phyloP scores from a whole-genome alignment of 2,113 vertebrate genomes.

The Entelurus aequoreus region DNA sequence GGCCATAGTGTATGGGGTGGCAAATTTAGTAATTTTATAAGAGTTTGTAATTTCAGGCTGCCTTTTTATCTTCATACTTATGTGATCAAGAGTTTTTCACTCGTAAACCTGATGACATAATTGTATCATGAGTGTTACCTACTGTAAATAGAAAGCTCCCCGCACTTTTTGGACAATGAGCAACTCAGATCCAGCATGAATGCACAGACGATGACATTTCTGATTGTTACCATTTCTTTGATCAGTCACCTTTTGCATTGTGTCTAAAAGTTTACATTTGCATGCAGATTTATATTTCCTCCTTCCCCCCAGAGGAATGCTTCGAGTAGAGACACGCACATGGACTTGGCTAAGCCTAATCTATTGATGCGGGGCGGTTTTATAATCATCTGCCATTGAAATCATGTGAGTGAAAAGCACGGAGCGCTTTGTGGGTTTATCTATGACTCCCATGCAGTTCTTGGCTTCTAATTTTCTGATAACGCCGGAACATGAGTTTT shows the following conservation, averaged over 20 bases:
- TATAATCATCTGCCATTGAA: slow-evolving; percentile 61
- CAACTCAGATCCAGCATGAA: slow-evolving; percentile 24
- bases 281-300: slow-evolving; percentile 8
- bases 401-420: slow-evolving; percentile 58
- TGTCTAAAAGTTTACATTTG: slow-evolving; percentile 21
- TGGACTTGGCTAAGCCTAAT: slow-evolving; percentile 52
- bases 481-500: slow-evolving; percentile 60
- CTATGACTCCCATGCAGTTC: slow-evolving; percentile 63
- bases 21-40: slow-evolving; percentile 6
- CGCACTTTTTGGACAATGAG: slow-evolving; percentile 39
- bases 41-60: slow-evolving; percentile 9
- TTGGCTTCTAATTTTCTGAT: slow-evolving; percentile 77
- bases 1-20: background rate
- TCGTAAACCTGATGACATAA: slow-evolving; percentile 13
- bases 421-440: slow-evolving; percentile 65
- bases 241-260: slow-evolving; percentile 3
- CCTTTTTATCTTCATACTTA: background rate
- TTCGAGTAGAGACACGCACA: slow-evolving; percentile 32
- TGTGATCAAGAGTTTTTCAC: slow-evolving; percentile 13
- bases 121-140: slow-evolving; percentile 1
- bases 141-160: slow-evolving; percentile 13
- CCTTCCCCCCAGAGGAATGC: slow-evolving; percentile 12
- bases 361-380: slow-evolving; percentile 60
- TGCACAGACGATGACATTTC: slow-evolving; percentile 21
- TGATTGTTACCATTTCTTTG: slow-evolving; percentile 11